Conservation (phyloP, 2,113 vertebrate genomes). For the Percopsis transmontana region DNA sequence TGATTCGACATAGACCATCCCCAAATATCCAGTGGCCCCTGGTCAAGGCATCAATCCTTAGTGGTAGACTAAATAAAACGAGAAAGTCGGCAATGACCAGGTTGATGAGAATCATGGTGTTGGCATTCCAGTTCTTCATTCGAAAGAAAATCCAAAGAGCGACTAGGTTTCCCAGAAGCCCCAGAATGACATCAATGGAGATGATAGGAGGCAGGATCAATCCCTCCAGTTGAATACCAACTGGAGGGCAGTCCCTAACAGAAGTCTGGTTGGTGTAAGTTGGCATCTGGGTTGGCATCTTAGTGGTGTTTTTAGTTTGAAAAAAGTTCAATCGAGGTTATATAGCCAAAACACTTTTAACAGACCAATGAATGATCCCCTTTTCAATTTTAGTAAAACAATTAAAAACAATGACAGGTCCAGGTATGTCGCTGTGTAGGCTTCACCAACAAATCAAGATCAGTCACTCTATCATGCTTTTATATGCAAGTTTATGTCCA, state of each 20-base stretch:
- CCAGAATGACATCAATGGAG: constrained; percentile 70
- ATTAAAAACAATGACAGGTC: too few relatives aligned
- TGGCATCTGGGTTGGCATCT: neutral
- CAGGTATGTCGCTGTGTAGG: too few relatives aligned
- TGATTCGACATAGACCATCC: constrained; percentile 61
- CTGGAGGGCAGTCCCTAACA: constrained; percentile 51
- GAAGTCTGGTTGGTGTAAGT: neutral
- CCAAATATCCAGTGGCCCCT: constrained; percentile 72
- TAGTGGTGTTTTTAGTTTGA: neutral
- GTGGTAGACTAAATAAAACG: constrained; percentile 71
- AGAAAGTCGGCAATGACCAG: constrained; percentile 76
- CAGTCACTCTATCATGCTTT: too few relatives aligned
- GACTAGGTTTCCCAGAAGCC: constrained; percentile 68
- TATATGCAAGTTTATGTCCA: too few relatives aligned
- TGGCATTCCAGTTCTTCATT: constrained; percentile 70
- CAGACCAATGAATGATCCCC: too few relatives aligned
- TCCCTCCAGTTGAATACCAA: constrained; percentile 64
- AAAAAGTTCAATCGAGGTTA: too few relatives aligned
- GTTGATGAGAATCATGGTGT: constrained; percentile 74
- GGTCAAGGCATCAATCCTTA: constrained; percentile 71
- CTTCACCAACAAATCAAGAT: too few relatives aligned
- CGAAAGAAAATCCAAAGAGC: constrained; percentile 79
- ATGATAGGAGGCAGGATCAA: constrained; percentile 66
- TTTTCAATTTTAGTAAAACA: too few relatives aligned
- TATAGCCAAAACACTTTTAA: too few relatives aligned